Evolutionary conservation across 1,140 invertebrate species (phyloP), one percentile per base, ranked within the genome.

Genomic region (Scylla paramamosain): DNA sequence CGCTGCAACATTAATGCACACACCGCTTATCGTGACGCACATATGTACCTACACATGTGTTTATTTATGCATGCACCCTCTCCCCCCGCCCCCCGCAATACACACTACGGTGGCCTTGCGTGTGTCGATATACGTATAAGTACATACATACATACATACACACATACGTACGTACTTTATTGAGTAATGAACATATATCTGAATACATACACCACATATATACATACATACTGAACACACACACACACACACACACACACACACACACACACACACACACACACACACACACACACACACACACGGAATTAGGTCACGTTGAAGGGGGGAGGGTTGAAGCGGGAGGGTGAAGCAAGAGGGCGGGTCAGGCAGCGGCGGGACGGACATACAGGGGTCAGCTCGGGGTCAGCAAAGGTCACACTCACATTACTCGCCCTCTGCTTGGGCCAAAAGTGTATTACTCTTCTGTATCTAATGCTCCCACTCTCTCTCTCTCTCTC

Each of bases 401-500:
- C 4, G 46, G 31, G 87, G 87, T 39, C 32, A 48, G 25, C 7
- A 39, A 88, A 88, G 46, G 87, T 48, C 87, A 39, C 31, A 4
- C 12, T 16, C 32, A 39, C 87, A 45, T 48, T 88, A 31, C 10
- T n/a, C 32, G 32, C 29, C 32, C 31, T 8, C 6, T 28, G 0
- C 12, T 39, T 0, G n/a, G 39, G n/a, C 32, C 32, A 88, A 88
- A 88, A 32, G 31, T 20, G 32, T 31, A 45, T 59, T 31, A 91
- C 31, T 92, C 4, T 91, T 67, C 31, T 32, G 8, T 29, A 8
- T 52, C 46, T 52, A 1, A 28, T 25, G 10, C 90, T 92, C 91
- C 77, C 91, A 77, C 91, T 92, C 91, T 92, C 45, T 91, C 45
- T 59, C 52, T 92, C 29, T 67, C 52, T 92, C 59, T 92, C n/a